Percentiles rank a stretch among this genome's conserved stretches.
Conservation (phyloP, 1,140 invertebrate genomes). For the Temnothorax nylanderi region DNA sequence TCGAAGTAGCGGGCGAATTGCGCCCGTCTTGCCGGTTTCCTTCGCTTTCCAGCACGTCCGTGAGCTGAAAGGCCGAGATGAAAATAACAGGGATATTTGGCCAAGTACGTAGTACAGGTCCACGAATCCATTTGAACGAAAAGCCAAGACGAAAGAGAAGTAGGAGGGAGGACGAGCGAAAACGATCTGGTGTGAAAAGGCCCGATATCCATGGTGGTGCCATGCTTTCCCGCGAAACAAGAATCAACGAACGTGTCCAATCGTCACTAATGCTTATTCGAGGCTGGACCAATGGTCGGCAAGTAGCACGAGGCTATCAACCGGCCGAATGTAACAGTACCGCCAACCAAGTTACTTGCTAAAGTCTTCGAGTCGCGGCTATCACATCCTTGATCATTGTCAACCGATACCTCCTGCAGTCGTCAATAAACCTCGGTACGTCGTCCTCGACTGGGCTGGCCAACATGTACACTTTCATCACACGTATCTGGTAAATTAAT, state of each 20-base stretch:
- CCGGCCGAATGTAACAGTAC: slow-evolving; percentile 81
- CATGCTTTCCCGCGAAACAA: neutral
- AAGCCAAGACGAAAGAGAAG: neutral
- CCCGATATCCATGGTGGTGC: neutral
- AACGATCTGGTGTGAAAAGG: slow-evolving; percentile 11
- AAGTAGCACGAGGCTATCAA: slow-evolving; percentile 85
- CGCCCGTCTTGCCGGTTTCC: neutral
- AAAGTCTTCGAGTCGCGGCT: slow-evolving; percentile 56
- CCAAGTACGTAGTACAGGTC: neutral
- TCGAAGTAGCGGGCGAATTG: slow-evolving; percentile 8
- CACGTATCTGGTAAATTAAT: slow-evolving; percentile 76
- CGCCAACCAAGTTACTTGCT: slow-evolving; percentile 70
- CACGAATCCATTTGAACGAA: neutral
- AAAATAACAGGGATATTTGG: neutral
- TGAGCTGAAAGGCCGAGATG: neutral
- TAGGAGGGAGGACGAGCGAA: neutral
- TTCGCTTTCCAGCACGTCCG: slow-evolving; percentile 21
- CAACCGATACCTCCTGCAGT: neutral
- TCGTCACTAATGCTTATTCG: slow-evolving; percentile 45
- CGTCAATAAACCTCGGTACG: neutral
- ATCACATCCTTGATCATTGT: slow-evolving; percentile 34
- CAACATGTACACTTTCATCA: slow-evolving; percentile 77
- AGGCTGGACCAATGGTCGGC: slow-evolving; percentile 81
- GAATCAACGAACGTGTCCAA: slow-evolving; percentile 23
- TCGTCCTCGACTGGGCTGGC: neutral